Evolutionary conservation across 2,113 vertebrate genomes (phyloP).

Genomic region (Ifrita kowaldi): DNA sequence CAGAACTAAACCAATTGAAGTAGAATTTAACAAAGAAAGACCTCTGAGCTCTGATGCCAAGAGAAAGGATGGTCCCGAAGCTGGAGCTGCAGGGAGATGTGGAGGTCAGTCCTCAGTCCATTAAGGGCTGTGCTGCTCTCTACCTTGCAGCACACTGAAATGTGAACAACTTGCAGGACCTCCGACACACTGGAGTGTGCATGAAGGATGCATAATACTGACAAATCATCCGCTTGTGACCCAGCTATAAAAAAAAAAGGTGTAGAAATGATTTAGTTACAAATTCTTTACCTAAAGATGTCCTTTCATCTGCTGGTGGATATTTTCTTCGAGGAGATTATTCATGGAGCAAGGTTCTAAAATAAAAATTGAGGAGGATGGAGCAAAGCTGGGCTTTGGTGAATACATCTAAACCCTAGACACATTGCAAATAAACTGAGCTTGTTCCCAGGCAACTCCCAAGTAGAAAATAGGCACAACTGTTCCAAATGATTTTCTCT

Average conservation of each 20-base stretch:
- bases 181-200: neutral
- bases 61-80: neutral
- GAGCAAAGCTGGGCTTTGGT: conserved; percentile 55
- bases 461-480: conserved; percentile 60
- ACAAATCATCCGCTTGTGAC: neutral
- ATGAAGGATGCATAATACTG: neutral
- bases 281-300: conserved; percentile 51
- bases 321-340: conserved; percentile 46
- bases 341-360: conserved; percentile 64
- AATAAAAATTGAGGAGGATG: conserved; percentile 68
- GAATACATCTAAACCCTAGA: conserved; percentile 58
- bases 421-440: conserved; percentile 48
- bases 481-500: neutral
- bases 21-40: neutral
- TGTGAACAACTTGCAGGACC: neutral
- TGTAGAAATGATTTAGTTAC: conserved; percentile 2
- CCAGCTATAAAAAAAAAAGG: neutral
- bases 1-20: neutral
- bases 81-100: neutral
- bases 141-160: neutral
- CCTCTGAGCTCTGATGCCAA: neutral
- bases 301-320: conserved; percentile 30
- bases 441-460: conserved; percentile 63
- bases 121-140: neutral
- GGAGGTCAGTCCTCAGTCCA: neutral